Evolutionary conservation across 1,140 invertebrate species (phyloP).

Genomic region (Achroia grisella): DNA sequence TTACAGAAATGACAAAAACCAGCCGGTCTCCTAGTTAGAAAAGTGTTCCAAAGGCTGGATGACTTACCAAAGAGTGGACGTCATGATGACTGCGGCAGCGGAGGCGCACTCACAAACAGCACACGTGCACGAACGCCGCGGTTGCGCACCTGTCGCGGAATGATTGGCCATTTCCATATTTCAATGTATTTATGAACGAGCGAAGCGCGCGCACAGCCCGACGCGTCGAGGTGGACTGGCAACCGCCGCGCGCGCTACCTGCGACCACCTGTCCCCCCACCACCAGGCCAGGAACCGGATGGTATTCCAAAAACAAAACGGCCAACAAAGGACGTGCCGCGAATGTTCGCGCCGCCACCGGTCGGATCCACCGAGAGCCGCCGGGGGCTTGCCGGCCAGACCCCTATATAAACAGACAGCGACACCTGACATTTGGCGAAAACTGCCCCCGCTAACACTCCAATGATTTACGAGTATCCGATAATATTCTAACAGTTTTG

Average conservation of each 20-base stretch:
- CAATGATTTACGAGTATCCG: conserved; percentile 39
- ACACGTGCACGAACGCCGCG: conserved; percentile 68
- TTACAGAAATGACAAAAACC: conserved; percentile 35
- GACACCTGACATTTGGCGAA: conserved; percentile 60
- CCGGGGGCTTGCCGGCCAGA: conserved; percentile 37
- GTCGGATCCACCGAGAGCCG: conserved; percentile 40
- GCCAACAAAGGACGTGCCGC: conserved; percentile 70
- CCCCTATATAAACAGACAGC: conserved; percentile 11
- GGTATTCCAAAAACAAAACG: conserved; percentile 70
- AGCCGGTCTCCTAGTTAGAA: conserved; percentile 21
- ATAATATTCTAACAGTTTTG: neutral
- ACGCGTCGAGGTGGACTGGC: conserved; percentile 57
- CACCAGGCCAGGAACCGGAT: conserved; percentile 67
- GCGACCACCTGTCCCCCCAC: conserved; percentile 63
- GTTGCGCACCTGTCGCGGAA: conserved; percentile 66
- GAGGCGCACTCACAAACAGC: conserved; percentile 66
- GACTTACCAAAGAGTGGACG: conserved; percentile 46
- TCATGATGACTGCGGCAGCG: conserved; percentile 38
- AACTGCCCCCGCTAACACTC: conserved; percentile 18
- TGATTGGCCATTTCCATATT: conserved; percentile 63
- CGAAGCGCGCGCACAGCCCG: conserved; percentile 59
- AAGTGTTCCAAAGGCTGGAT: conserved; percentile 26
- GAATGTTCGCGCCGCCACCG: conserved; percentile 62
- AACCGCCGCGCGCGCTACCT: conserved; percentile 54
- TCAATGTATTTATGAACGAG: conserved; percentile 43